Conservation (phyloP, 2,888 invertebrate species). For the Leptarthrus brevirostris region DNA sequence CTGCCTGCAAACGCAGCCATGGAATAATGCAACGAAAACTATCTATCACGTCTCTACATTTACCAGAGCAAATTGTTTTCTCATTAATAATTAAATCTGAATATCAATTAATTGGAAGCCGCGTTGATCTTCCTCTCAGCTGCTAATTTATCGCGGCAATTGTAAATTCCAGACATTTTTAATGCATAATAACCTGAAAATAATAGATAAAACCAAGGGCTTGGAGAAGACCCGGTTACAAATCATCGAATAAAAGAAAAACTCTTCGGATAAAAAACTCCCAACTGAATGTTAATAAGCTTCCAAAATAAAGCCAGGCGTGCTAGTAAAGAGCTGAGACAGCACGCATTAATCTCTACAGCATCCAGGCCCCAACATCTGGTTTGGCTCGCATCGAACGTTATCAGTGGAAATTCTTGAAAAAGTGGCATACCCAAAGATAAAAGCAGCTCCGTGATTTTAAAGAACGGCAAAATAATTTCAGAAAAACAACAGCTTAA, state of each 20-base stretch:
- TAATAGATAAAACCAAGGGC: neutral
- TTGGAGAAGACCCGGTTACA: too few relatives aligned
- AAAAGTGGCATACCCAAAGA: neutral
- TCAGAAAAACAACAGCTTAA: neutral
- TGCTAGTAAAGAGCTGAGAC: neutral
- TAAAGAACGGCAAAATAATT: neutral
- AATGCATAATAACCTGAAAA: neutral
- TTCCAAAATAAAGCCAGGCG: neutral
- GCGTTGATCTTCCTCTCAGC: neutral
- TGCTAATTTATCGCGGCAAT: neutral
- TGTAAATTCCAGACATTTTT: neutral
- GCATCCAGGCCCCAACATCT: neutral
- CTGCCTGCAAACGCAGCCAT: too few relatives aligned
- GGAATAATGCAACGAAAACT: too few relatives aligned
- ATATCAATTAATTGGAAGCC: neutral
- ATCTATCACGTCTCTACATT: neutral
- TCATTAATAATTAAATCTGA: neutral
- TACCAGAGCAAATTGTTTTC: neutral
- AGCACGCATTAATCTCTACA: neutral
- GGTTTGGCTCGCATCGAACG: neutral
- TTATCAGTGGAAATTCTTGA: neutral
- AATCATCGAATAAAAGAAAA: neutral
- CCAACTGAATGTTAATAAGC: neutral
- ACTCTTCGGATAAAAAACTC: neutral
- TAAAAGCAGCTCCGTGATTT: neutral